phyloP scores from a whole-genome alignment of 92 coral and sea anemone species.

The Paramuricea clavata region DNA sequence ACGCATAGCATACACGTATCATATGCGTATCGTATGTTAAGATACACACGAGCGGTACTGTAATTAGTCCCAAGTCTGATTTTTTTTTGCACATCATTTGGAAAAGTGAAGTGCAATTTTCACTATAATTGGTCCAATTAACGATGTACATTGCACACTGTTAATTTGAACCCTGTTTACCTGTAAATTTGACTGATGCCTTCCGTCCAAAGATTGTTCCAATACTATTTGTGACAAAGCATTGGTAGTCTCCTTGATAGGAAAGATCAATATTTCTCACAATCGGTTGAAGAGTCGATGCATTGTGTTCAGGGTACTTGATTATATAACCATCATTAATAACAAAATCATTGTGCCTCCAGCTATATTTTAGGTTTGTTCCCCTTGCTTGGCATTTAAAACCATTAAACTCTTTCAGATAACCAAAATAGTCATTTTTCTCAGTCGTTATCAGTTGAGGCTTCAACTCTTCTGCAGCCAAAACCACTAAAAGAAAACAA shows the following conservation, averaged over 20 bases:
- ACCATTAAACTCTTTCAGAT: constrained; percentile 15
- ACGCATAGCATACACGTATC: too few species aligned
- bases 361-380: constrained; percentile 43
- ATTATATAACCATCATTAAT: neutral
- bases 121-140: neutral
- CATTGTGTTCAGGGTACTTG: neutral
- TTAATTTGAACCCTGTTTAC: constrained; percentile 18
- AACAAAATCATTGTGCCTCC: constrained; percentile 50
- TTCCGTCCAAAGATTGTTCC: constrained; percentile 54
- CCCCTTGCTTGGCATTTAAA: constrained; percentile 54
- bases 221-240: constrained; percentile 37
- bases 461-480: neutral
- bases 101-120: too few species aligned
- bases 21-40: too few species aligned
- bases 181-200: constrained; percentile 50
- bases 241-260: constrained; percentile 57
- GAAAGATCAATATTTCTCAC: neutral
- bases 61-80: too few species aligned
- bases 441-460: constrained; percentile 17
- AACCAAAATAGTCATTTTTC: constrained; percentile 36
- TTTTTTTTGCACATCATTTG: too few species aligned
- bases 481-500: constrained; percentile 2
- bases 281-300: constrained; percentile 41
- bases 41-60: too few species aligned
- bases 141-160: neutral